Evolutionary conservation across 1,140 invertebrate genomes (phyloP), one percentile per base, ranked within the genome.

Genomic region (Nomia melanderi): DNA sequence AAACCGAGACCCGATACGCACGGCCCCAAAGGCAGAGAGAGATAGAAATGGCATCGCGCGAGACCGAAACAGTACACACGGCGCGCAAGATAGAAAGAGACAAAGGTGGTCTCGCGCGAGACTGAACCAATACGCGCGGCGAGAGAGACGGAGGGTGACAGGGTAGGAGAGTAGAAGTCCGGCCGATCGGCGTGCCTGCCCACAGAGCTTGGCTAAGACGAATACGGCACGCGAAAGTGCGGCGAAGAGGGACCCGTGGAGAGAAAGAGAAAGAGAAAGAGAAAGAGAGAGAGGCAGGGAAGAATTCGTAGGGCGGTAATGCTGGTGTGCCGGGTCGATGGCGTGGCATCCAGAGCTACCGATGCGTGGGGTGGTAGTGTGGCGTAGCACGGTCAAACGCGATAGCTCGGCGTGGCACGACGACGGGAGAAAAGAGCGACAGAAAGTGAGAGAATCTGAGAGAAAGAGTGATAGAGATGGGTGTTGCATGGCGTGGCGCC

Each of bases 111-210:
- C n/a, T n/a, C n/a, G n/a, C n/a, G n/a, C n/a, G n/a, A n/a, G n/a
- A n/a, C n/a, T n/a, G n/a, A n/a, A 72, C 59, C 71, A 59, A 77
- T 69, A 66, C 78, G 14, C 12, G n/a, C n/a, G n/a, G n/a, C n/a
- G n/a, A n/a, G n/a, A n/a, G n/a, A 54, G 41, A 65, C 76, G 44
- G 70, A 29, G 66, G 27, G n/a, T n/a, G n/a, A n/a, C 31, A 73
- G 76, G 36, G 25, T 76, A 50, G 72, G 73, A 73, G 25, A 81
- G 66, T 14, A 31, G 41, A 39, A 81, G 65, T 77, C 79, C 76
- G 53, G n/a, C n/a, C 69, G 76, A 76, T 82, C 79, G 64, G 54
- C 57, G 79, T 56, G 79, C n/a, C 44, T 50, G 44, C 44, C 81
- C 73, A 54, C 64, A 65, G 54, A 76, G n/a, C 73, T 69, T 29